Evolutionary conservation across 2,888 invertebrate species (phyloP).

Genomic region (Chalcosyrphus nemorum): DNA sequence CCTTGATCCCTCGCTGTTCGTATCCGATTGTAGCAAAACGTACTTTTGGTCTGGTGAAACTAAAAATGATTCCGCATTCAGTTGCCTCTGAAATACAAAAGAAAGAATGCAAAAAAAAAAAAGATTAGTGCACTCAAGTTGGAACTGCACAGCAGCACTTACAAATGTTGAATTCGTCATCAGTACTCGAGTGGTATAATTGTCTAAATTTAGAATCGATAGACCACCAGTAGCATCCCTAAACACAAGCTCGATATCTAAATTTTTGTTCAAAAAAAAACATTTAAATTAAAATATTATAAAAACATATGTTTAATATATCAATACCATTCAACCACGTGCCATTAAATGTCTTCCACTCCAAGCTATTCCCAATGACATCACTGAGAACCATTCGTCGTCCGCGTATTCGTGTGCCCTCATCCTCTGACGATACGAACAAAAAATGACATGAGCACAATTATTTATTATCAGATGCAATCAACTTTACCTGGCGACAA

Average conservation of each 20-base stretch:
- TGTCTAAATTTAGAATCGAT: constrained; percentile 89
- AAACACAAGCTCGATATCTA: constrained; percentile 90
- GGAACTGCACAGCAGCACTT: constrained; percentile 82
- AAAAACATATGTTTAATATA: neutral
- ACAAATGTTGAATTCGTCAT: constrained; percentile 93
- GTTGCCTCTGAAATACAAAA: constrained; percentile 85
- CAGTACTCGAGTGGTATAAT: constrained; percentile 87
- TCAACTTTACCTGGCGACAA: constrained; percentile 87
- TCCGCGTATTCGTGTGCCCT: constrained; percentile 87
- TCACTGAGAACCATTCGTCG: constrained; percentile 88
- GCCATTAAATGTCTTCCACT: constrained; percentile 88
- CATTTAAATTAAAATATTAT: neutral
- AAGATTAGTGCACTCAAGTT: constrained; percentile 3
- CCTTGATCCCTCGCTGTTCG: constrained; percentile 79
- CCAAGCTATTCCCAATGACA: constrained; percentile 84
- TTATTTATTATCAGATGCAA: neutral
- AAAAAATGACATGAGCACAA: neutral
- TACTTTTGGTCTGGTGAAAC: constrained; percentile 90
- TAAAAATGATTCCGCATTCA: constrained; percentile 89
- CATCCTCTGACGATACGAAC: constrained; percentile 80
- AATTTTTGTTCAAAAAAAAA: too few relatives aligned
- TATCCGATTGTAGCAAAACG: constrained; percentile 89
- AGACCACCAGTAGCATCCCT: constrained; percentile 90
- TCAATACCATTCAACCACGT: constrained; percentile 87
- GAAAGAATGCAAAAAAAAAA: neutral